Conservation (phyloP, 2,797 vertebrate genomes). For the Lemur catta region DNA sequence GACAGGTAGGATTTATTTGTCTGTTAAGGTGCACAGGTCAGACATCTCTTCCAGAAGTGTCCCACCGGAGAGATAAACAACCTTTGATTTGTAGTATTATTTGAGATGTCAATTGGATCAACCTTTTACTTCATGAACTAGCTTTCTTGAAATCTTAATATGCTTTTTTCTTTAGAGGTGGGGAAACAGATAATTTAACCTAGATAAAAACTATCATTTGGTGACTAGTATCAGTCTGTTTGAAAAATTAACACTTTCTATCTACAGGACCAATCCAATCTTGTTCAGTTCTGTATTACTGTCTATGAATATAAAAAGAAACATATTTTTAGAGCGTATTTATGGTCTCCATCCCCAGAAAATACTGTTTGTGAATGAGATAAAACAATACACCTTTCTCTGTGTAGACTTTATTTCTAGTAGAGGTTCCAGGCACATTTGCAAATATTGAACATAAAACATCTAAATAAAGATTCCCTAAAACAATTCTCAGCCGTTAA, state of each 20-base stretch:
- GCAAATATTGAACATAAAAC: background rate
- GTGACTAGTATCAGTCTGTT: constrained; percentile 50
- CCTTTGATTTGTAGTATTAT: constrained; percentile 27
- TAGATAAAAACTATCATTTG: constrained; percentile 55
- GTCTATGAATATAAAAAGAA: background rate
- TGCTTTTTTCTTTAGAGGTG: background rate
- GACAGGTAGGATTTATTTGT: background rate
- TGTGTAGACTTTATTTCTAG: background rate
- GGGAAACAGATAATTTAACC: background rate
- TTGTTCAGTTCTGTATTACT: background rate
- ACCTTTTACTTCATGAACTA: background rate
- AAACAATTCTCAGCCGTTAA: background rate
- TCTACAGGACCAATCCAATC: constrained; percentile 44
- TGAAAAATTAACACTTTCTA: constrained; percentile 46
- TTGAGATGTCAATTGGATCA: background rate
- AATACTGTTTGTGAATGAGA: background rate
- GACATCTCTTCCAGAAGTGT: constrained; percentile 2
- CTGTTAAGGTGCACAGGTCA: constrained; percentile 42
- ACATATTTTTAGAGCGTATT: background rate
- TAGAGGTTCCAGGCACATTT: background rate
- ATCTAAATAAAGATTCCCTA: background rate
- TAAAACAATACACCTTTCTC: background rate
- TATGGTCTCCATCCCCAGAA: background rate
- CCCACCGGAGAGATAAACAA: constrained; percentile 37
- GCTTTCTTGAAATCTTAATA: constrained; percentile 3